These are phyloP conservation scores for Talpa occidentalis DNA, from an alignment of 2,113 vertebrate species.

Conservation along the genomic window DNA sequence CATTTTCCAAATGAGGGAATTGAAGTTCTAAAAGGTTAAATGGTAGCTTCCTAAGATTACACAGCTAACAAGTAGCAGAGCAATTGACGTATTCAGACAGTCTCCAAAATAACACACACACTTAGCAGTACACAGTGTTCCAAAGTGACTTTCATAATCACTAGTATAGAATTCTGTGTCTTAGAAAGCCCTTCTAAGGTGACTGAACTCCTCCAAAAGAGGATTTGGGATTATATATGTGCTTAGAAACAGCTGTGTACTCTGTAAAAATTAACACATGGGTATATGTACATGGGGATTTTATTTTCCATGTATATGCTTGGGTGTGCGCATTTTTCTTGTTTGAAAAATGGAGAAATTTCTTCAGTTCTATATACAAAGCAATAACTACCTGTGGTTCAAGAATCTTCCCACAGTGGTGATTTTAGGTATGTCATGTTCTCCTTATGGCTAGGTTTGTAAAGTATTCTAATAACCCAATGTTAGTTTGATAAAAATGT, in stretches of 20 bases:
- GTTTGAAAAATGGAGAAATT: background rate
- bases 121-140: background rate
- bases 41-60: background rate
- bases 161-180: background rate
- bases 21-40: background rate
- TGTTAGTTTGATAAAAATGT: background rate
- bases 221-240: background rate
- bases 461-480: background rate
- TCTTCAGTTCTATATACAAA: background rate
- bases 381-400: background rate
- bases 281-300: background rate
- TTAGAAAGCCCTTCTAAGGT: background rate
- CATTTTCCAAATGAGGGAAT: background rate
- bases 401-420: background rate
- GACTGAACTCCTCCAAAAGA: background rate
- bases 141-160: background rate
- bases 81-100: background rate
- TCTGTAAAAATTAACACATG: background rate
- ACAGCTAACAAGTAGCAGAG: background rate
- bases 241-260: background rate
- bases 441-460: background rate
- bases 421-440: accelerated
- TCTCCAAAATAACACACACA: background rate
- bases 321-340: background rate
- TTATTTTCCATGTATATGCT: background rate